These are phyloP conservation scores for Eudyptes chrysolophus DNA, from an alignment of 2,113 vertebrate genomes.

Conservation along the genomic window DNA sequence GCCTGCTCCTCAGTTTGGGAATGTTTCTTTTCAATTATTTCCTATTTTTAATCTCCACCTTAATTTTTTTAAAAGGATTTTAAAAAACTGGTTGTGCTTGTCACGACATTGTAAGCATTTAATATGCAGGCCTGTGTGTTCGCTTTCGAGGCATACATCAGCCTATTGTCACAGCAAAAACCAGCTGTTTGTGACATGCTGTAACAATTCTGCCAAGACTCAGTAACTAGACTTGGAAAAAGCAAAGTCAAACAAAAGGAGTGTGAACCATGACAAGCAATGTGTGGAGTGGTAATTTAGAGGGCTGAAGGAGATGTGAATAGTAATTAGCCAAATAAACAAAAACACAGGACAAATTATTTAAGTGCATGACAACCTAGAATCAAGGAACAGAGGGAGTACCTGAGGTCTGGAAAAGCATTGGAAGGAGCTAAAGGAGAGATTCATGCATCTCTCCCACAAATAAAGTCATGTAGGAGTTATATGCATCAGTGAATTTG, in stretches of 20 bases:
- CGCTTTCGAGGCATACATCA: neutral
- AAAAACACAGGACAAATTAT: neutral
- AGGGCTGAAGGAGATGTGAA: neutral
- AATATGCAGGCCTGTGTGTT: neutral
- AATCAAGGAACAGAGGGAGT: neutral
- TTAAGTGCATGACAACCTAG: neutral
- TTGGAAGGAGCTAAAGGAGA: neutral
- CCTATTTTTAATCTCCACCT: neutral
- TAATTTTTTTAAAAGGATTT: neutral
- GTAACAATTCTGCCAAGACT: neutral
- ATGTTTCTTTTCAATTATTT: neutral
- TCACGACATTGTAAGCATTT: neutral
- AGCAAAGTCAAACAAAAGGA: slow-evolving; percentile 12
- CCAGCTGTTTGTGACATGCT: neutral
- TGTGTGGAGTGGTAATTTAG: neutral
- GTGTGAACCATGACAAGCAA: neutral
- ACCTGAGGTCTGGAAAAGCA: neutral
- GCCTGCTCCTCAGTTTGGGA: neutral
- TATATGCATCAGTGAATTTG: neutral
- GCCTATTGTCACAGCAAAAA: neutral
- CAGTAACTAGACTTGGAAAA: neutral
- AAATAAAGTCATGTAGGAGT: neutral
- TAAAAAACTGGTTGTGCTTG: neutral
- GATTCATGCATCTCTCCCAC: neutral
- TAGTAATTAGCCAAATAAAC: slow-evolving; percentile 5